Evolutionary conservation across 1,140 invertebrate genomes (phyloP).

Genomic region (Sitophilus oryzae): DNA sequence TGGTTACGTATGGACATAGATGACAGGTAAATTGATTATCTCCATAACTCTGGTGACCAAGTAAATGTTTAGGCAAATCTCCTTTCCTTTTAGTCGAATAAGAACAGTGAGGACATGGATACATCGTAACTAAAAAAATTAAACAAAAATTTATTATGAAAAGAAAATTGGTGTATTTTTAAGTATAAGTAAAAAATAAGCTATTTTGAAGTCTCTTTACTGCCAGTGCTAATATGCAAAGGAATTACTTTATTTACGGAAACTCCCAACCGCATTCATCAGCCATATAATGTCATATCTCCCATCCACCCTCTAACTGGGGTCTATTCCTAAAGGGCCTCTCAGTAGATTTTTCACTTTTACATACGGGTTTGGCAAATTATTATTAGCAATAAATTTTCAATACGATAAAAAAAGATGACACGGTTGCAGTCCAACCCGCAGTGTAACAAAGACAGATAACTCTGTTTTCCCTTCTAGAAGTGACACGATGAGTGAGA

Average conservation of each 20-base stretch:
- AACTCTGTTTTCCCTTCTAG: no score
- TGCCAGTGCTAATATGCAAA: slow-evolving; percentile 1
- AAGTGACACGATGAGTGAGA: no score
- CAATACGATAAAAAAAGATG: no score
- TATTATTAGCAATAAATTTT: no score
- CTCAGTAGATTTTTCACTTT: no score
- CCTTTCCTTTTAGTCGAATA: slow-evolving; percentile 28
- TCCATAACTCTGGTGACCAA: slow-evolving; percentile 13
- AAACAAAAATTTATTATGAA: neutral
- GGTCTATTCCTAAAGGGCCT: no score
- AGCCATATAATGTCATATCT: no score
- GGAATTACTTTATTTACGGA: neutral
- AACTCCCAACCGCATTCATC: no score
- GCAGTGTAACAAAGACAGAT: no score
- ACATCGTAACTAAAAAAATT: slow-evolving; percentile 19
- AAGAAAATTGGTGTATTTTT: neutral
- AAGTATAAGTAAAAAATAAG: neutral
- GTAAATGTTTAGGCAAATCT: slow-evolving; percentile 22
- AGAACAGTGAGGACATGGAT: slow-evolving; percentile 18
- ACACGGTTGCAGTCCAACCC: no score
- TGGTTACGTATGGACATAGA: slow-evolving; percentile 12
- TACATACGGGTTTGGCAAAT: no score
- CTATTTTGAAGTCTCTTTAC: slow-evolving; percentile 4
- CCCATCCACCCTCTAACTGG: no score
- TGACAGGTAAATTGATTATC: slow-evolving; percentile 13